Evolutionary conservation across 2,888 invertebrate species (phyloP).

Genomic region (Parapristionchus giblindavisi): DNA sequence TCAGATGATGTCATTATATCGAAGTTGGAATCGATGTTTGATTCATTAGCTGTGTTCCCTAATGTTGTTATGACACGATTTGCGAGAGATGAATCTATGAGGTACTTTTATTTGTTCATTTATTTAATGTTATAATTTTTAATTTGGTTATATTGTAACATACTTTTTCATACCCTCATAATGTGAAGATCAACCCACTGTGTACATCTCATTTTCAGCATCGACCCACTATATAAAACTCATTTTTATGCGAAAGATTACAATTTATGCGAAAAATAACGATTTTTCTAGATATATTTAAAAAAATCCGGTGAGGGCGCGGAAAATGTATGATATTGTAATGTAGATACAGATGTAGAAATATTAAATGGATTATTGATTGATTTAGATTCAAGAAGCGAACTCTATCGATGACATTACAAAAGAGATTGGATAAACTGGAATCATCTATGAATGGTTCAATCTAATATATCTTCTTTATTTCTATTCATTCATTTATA

Average conservation of each 20-base stretch:
- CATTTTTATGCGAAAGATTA: too few relatives aligned
- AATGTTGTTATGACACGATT: conserved; percentile 4
- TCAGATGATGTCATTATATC: neutral
- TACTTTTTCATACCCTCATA: too few relatives aligned
- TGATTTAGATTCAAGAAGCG: conserved; percentile 35
- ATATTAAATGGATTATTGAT: too few relatives aligned
- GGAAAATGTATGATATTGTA: too few relatives aligned
- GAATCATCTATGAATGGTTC: neutral
- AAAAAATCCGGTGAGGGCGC: too few relatives aligned
- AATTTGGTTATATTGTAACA: neutral
- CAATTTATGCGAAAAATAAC: too few relatives aligned
- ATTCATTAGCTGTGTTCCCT: neutral
- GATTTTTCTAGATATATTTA: too few relatives aligned
- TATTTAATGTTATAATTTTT: neutral
- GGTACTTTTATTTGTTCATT: neutral
- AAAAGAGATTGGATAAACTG: conserved; percentile 5
- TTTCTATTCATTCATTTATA: neutral
- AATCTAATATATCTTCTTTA: neutral
- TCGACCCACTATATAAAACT: too few relatives aligned
- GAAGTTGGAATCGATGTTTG: neutral
- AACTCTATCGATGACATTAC: neutral
- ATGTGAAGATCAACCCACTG: too few relatives aligned
- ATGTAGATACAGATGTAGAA: too few relatives aligned
- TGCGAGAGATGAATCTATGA: conserved; percentile 1
- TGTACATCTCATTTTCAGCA: too few relatives aligned